phyloP scores from a whole-genome alignment of 2,113 vertebrate species.

The Pollachius pollachius region DNA sequence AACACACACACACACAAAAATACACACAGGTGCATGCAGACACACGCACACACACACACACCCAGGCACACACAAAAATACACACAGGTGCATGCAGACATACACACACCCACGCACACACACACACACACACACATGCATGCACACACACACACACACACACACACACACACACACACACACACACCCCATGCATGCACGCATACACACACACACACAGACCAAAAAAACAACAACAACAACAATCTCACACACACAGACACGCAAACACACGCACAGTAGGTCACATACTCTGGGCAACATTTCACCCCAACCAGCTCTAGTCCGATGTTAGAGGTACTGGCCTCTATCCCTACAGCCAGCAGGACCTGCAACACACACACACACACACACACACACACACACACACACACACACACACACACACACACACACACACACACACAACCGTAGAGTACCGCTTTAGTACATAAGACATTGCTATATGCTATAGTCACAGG shows the following conservation, averaged over 20 bases:
- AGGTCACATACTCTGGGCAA: constrained; percentile 73
- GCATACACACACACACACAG: not conserved
- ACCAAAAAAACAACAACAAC: not conserved
- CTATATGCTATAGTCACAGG: too few species aligned
- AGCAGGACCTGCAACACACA: constrained; percentile 75
- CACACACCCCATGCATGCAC: not conserved
- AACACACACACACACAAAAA: not conserved
- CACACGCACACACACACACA: not conserved
- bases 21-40: not conserved
- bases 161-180: not conserved
- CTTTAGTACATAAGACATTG: too few species aligned
- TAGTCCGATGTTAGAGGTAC: constrained; percentile 78
- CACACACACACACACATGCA: not conserved
- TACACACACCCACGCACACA: too few species aligned
- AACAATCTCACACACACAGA: not conserved
- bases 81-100: too few species aligned
- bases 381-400: not conserved
- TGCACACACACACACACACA: not conserved
- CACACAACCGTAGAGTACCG: too few species aligned
- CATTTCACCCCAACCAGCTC: constrained; percentile 78
- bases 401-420: constrained; percentile 38
- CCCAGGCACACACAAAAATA: too few species aligned
- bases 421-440: not conserved
- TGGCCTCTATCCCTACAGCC: constrained; percentile 79
- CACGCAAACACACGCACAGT: not conserved